Percentiles rank a stretch among this genome's conserved stretches.
These are phyloP conservation scores for Leptopilina syphax DNA, from an alignment of 2,888 invertebrate genomes.

Conservation along the genomic window DNA sequence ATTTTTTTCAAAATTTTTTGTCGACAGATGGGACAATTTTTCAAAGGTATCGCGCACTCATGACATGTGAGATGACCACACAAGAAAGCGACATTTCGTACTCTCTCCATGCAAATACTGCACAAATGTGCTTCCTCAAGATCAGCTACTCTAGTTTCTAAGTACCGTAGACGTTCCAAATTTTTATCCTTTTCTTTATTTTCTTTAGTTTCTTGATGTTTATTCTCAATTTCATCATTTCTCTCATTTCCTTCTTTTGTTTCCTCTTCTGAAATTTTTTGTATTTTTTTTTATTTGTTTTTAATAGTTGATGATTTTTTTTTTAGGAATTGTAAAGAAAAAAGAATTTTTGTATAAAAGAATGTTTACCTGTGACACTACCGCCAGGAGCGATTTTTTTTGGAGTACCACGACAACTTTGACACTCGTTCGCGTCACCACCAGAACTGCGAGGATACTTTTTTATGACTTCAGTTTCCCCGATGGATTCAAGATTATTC, in stretches of 20 bases:
- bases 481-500: slow-evolving; percentile 46
- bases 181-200: slow-evolving; percentile 69
- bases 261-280: slow-evolving; percentile 46
- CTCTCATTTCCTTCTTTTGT: slow-evolving; percentile 48
- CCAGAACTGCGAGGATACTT: slow-evolving; percentile 52
- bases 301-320: not conserved
- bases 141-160: slow-evolving; percentile 89
- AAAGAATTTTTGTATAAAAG: not conserved
- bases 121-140: slow-evolving; percentile 92
- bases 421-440: slow-evolving; percentile 59
- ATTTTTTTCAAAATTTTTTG: slow-evolving; percentile 87
- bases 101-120: slow-evolving; percentile 92
- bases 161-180: slow-evolving; percentile 77
- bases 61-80: slow-evolving; percentile 93
- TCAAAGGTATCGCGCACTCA: slow-evolving; percentile 87
- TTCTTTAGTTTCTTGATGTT: slow-evolving; percentile 51
- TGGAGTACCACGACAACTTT: slow-evolving; percentile 56
- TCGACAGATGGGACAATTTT: slow-evolving; percentile 92
- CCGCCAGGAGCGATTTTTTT: slow-evolving; percentile 60
- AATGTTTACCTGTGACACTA: slow-evolving; percentile 52
- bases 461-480: slow-evolving; percentile 45
- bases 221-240: slow-evolving; percentile 56
- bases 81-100: slow-evolving; percentile 89
- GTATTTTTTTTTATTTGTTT: not conserved
- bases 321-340: slow-evolving; percentile 4